Conservation (phyloP, 2,888 invertebrate species). For the Sacculina carcini region DNA sequence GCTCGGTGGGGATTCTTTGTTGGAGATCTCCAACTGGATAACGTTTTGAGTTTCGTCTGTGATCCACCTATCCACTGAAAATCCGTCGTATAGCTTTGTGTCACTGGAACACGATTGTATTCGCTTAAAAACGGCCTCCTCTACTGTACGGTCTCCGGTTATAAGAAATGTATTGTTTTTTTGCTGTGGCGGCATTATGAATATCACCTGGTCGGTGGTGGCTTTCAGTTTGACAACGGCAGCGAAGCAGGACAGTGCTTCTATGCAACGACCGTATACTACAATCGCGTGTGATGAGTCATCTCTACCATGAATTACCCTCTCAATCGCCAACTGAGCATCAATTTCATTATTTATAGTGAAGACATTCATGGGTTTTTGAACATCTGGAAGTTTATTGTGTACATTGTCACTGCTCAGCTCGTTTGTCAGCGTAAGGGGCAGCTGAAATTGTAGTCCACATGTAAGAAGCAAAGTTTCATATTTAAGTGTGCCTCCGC, state of each 20-base stretch:
- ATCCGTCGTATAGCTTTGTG: too few species aligned
- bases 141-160: neutral
- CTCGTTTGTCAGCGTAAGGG: conserved; percentile 12
- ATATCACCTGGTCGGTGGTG: conserved; percentile 27
- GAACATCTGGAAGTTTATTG: too few species aligned
- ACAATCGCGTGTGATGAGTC: conserved; percentile 19
- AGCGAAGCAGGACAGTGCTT: conserved; percentile 36
- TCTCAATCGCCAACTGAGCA: conserved; percentile 20
- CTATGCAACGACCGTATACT: conserved; percentile 38
- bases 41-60: too few species aligned
- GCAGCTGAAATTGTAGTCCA: conserved; percentile 14
- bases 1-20: too few species aligned
- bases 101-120: too few species aligned
- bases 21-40: too few species aligned
- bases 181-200: conserved; percentile 21
- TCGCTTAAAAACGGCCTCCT: neutral
- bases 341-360: conserved; percentile 31
- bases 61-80: too few species aligned
- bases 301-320: too few species aligned
- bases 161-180: neutral
- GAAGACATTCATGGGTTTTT: conserved; percentile 36
- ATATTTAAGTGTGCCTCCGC: conserved; percentile 8
- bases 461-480: conserved; percentile 14
- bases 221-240: conserved; percentile 33
- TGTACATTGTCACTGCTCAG: conserved; percentile 13